Evolutionary conservation across 1,140 invertebrate species (phyloP).

Genomic region (Rhopalosiphum maidis): DNA sequence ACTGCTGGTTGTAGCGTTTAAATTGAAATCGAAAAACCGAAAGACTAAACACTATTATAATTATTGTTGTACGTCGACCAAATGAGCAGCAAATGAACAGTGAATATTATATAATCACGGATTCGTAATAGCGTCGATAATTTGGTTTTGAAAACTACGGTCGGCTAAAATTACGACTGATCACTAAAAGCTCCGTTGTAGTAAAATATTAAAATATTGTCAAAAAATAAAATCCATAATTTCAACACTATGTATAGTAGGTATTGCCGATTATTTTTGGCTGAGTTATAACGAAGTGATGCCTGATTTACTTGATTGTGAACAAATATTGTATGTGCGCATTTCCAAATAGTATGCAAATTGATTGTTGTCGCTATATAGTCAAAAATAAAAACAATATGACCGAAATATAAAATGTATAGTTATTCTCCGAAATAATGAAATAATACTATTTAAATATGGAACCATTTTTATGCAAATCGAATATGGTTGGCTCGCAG

Average conservation of each 20-base stretch:
- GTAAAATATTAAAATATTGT: neutral
- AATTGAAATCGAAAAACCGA: neutral
- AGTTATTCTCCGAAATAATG: neutral
- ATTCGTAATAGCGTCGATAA: neutral
- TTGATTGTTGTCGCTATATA: neutral
- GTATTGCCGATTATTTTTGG: neutral
- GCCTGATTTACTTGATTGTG: neutral
- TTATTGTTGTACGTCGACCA: neutral
- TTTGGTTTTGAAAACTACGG: neutral
- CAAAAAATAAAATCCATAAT: neutral
- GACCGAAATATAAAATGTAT: neutral
- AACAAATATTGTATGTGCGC: neutral
- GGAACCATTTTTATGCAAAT: neutral
- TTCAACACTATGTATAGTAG: neutral
- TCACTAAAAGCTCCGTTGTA: neutral
- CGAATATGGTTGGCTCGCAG: neutral
- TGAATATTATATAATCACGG: neutral
- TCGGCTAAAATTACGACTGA: neutral
- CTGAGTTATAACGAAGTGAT: neutral
- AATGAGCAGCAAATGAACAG: neutral
- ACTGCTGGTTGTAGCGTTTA: neutral
- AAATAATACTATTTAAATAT: neutral
- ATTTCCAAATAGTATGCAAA: conserved; percentile 22
- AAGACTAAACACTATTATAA: neutral
- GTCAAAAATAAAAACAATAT: neutral